Conservation (phyloP, 64 coral and sea anemone genomes). For the Montipora sp. region DNA sequence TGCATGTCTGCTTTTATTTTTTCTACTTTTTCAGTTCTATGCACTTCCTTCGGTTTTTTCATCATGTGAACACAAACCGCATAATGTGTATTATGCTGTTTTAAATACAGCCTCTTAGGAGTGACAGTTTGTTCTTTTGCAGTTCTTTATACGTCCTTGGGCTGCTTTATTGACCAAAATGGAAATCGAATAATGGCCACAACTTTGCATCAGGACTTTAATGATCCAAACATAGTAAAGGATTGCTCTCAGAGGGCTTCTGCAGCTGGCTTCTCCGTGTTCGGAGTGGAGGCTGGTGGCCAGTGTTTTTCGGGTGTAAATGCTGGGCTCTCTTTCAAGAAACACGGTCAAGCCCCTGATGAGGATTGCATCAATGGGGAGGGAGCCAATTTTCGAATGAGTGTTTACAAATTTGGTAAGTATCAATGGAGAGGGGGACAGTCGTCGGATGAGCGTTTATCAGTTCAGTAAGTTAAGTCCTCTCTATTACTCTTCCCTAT, state of each 20-base stretch:
- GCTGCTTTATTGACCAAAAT: background rate
- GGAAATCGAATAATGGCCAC: background rate
- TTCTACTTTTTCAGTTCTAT: too few relatives aligned
- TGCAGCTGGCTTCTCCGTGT: background rate
- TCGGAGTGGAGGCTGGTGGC: constrained; percentile 28
- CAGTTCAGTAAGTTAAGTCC: background rate
- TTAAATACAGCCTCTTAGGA: too few relatives aligned
- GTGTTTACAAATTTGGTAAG: too few relatives aligned
- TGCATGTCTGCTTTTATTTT: too few relatives aligned
- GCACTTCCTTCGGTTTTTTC: too few relatives aligned
- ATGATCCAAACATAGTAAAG: background rate
- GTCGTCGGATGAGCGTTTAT: background rate
- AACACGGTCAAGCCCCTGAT: constrained; percentile 12
- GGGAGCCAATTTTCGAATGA: constrained; percentile 25
- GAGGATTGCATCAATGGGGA: constrained; percentile 11
- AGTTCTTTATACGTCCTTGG: background rate
- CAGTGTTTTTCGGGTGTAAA: constrained; percentile 30
- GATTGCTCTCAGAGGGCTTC: constrained; percentile 13
- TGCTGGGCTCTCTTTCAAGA: background rate
- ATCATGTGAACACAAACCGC: too few relatives aligned
- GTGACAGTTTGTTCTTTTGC: background rate
- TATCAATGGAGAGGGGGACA: too few relatives aligned
- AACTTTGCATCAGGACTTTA: background rate
- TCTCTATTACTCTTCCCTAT: too few relatives aligned
- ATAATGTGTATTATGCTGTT: too few relatives aligned